Conservation (phyloP, 2,888 invertebrate species). For the Eurytoma adleriae region DNA sequence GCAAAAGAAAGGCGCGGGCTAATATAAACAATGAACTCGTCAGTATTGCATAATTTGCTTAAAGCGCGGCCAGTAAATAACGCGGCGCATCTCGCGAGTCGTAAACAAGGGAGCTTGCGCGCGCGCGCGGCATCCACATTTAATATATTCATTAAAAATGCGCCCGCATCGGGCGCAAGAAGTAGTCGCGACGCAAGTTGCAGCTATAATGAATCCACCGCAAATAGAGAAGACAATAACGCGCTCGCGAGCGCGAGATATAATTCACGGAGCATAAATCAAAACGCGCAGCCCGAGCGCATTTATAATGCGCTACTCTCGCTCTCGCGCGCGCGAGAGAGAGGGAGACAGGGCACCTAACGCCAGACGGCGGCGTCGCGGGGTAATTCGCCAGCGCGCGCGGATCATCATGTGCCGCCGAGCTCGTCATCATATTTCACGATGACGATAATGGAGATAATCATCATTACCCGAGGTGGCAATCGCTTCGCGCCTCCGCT, state of each 20-base stretch:
- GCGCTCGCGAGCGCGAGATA: not conserved
- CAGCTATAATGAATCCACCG: not conserved
- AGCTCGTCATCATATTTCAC: conserved; percentile 46
- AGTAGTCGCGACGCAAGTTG: not conserved
- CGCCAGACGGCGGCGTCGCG: not conserved
- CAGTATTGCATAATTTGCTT: no score
- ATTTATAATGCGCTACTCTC: conserved; percentile 11
- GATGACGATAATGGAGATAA: conserved; percentile 46
- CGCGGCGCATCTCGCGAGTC: no score
- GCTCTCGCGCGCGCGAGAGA: not conserved
- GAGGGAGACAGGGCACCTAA: conserved; percentile 3
- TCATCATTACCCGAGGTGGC: conserved; percentile 43
- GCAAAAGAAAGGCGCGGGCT: no score
- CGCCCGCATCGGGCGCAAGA: not conserved
- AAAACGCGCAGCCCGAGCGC: not conserved
- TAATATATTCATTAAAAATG: not conserved
- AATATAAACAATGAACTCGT: no score
- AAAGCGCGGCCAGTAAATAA: no score
- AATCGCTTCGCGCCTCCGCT: conserved; percentile 20
- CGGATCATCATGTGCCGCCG: not conserved
- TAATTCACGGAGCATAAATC: conserved; percentile 27
- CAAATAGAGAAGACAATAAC: not conserved
- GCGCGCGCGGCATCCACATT: no score
- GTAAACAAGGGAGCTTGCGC: no score
- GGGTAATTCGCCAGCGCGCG: conserved; percentile 26